A percentile compares a stretch with the other conserved stretches of the same genome.
These are phyloP conservation scores for Artibeus lituratus DNA, from an alignment of 2,797 vertebrate species.

Conservation along the genomic window DNA sequence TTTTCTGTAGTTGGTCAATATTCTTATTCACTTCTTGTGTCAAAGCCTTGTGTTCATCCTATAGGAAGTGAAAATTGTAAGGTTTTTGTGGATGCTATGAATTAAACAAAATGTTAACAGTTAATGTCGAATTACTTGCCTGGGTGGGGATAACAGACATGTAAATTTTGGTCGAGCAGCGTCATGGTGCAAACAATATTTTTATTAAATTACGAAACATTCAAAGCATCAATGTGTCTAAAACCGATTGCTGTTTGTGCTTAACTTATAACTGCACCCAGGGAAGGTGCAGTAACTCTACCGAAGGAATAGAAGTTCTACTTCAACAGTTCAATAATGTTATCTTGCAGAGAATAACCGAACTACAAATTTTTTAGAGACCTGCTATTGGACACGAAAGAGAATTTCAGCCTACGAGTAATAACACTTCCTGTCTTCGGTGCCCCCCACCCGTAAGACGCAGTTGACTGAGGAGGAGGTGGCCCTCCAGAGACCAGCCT, in stretches of 20 bases:
- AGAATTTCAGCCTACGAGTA: neutral
- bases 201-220: neutral
- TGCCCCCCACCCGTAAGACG: rapidly evolving
- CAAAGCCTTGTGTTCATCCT: neutral
- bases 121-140: neutral
- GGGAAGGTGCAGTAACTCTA: rapidly evolving
- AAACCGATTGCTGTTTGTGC: rapidly evolving
- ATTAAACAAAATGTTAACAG: neutral
- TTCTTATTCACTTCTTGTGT: neutral
- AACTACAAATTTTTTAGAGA: neutral
- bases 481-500: neutral
- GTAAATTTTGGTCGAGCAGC: neutral
- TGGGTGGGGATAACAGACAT: neutral
- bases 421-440: rapidly evolving
- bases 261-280: no score
- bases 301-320: neutral
- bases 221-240: no score
- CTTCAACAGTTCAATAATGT: neutral
- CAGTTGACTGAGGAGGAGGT: rapidly evolving
- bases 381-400: neutral
- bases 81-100: neutral
- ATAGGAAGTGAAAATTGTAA: neutral
- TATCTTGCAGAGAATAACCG: neutral
- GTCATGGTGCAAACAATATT: neutral
- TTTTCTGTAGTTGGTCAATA: neutral